A percentile compares a stretch with the other conserved stretches of the same genome.
Evolutionary conservation across 2,888 invertebrate genomes (phyloP).

Genomic region (Trissoscelio sp.): DNA sequence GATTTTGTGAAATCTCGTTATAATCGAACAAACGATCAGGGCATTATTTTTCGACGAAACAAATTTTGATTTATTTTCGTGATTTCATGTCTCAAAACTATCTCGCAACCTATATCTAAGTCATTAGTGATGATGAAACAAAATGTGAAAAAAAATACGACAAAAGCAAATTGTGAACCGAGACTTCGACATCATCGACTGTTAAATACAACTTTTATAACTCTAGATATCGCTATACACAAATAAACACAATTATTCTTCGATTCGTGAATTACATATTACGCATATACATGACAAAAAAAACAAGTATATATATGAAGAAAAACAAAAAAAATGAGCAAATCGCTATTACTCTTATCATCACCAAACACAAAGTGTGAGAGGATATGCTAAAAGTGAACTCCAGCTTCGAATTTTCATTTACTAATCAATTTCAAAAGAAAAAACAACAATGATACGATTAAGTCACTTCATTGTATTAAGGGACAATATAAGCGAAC

Average conservation of each 20-base stretch:
- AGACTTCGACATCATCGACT: conserved; percentile 63
- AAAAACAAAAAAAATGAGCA: not conserved
- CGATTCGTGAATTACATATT: conserved; percentile 60
- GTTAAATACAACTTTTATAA: conserved; percentile 59
- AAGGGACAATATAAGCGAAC: conserved; percentile 81
- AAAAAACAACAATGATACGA: conserved; percentile 66
- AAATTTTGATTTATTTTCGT: conserved; percentile 25
- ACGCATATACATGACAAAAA: conserved; percentile 54
- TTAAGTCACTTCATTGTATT: conserved; percentile 79
- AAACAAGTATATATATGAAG: conserved; percentile 17
- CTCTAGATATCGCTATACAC: conserved; percentile 61
- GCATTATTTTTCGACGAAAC: conserved; percentile 45
- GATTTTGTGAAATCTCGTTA: not conserved
- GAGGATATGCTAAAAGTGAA: conserved; percentile 19
- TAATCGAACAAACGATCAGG: conserved; percentile 52
- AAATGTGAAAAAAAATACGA: conserved; percentile 13
- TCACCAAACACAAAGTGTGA: conserved; percentile 43
- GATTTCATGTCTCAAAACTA: conserved; percentile 61
- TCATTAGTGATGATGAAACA: conserved; percentile 60
- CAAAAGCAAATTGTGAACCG: conserved; percentile 17
- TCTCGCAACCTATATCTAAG: conserved; percentile 66
- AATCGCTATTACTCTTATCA: conserved; percentile 42
- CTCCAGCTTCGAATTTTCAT: conserved; percentile 49
- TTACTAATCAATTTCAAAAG: conserved; percentile 12
- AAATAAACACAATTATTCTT: conserved; percentile 62